Evolutionary conservation across 53 echinoderm and acorn worm species (phyloP).

Genomic region (Stichopus horrens): DNA sequence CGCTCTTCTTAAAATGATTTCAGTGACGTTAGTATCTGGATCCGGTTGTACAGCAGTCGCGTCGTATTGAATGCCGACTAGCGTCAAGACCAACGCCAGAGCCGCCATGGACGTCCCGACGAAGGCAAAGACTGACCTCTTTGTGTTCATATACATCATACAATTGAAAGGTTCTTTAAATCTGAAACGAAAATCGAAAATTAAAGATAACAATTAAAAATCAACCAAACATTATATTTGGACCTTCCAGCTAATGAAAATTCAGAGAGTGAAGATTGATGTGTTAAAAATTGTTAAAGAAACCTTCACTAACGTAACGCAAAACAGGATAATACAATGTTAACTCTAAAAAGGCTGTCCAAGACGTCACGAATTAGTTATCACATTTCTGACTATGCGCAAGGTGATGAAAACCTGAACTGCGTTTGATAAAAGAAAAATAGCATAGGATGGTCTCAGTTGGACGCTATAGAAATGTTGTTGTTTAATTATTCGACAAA

Average conservation of each 20-base stretch:
- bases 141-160: conserved; percentile 33
- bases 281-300: too few species aligned
- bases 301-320: too few species aligned
- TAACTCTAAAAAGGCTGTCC: too few species aligned
- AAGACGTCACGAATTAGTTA: too few species aligned
- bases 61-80: conserved; percentile 42
- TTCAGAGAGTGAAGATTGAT: too few species aligned
- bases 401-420: too few species aligned
- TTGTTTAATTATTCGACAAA: too few species aligned
- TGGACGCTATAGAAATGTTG: too few species aligned
- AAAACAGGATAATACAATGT: too few species aligned
- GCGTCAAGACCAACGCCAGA: conserved; percentile 32
- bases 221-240: neutral
- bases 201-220: neutral
- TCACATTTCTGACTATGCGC: too few species aligned
- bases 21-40: neutral
- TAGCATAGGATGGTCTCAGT: too few species aligned
- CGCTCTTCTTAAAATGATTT: neutral
- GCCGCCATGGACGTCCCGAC: conserved; percentile 45
- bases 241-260: neutral
- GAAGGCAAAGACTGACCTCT: conserved; percentile 37
- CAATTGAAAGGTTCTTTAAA: neutral
- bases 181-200: neutral
- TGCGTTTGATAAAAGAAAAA: too few species aligned
- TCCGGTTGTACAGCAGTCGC: neutral